Base-by-base conservation (phyloP, 2,888 invertebrate species). In the Drosophila mimica region DNA sequence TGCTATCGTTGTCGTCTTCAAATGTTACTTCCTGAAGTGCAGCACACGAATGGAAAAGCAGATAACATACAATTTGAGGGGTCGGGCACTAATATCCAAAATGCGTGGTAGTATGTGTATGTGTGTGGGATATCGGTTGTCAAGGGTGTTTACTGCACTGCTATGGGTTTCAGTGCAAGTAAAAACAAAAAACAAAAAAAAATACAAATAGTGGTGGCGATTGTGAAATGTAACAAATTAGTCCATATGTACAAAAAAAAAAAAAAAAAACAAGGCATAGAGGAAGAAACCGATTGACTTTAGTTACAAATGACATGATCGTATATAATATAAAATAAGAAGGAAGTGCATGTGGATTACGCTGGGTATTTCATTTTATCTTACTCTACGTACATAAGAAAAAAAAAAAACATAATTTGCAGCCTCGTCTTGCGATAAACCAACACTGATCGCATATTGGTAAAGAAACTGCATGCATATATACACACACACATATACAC, bases 71-170 rank as follows among this genome's bases (percentile, higher is more conserved):
- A 70, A 7, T 52, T 53, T 46, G 53, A 66, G 33, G 72, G 62
- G 54, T 71, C 73, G 60, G 48, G 53, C 48, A 49, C 59, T 57
- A 78, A 70, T 58, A 70, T 31, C 52, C 52, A 46, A 51, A 51
- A 62, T 52, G 57, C 51, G 40, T 56, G 28, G 38, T 56, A 30
- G 49, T 36, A 53, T 31, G 30, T 56, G 34, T 20, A 38, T 34
- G 31, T 52, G 52, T 68, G 40, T 58, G 68, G 81, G 79, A 79
- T 85, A 82, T 86, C 74, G 83, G 83, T 83, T 88, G 89, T 86
- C 87, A 88, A 83, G 89, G 83, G 83, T 81, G 83, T 83, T 88
- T 77, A 67, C 63, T 73, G 68, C 73, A 78, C 79, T 76, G 74
- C 75, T 80, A 75, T 64, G 70, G 80, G 43, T 78, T 66, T 79